phyloP scores from a whole-genome alignment of 1,140 invertebrate species.

The Polypedilum pembai region DNA sequence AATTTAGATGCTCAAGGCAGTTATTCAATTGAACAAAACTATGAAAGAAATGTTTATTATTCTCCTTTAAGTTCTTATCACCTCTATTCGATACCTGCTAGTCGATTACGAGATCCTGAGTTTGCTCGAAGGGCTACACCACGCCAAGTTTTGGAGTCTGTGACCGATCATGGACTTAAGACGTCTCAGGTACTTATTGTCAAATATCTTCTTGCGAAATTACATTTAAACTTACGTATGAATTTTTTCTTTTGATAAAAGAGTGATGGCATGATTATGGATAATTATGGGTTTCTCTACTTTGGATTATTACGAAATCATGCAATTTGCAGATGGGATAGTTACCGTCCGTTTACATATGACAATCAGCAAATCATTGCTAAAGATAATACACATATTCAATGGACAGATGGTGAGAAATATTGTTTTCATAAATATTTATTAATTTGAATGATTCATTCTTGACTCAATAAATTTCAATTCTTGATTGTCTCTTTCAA shows the following conservation, averaged over 20 bases:
- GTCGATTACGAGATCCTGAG: conserved; percentile 48
- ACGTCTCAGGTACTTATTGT: conserved; percentile 51
- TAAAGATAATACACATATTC: conserved; percentile 54
- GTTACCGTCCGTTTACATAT: conserved; percentile 36
- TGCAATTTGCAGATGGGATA: conserved; percentile 60
- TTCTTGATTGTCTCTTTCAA: background rate
- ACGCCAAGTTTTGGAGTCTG: conserved; percentile 36
- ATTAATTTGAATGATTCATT: background rate
- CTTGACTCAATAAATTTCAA: background rate
- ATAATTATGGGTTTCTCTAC: conserved; percentile 55
- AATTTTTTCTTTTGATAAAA: conserved; percentile 35
- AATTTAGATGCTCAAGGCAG: conserved; percentile 34
- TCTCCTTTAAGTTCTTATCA: conserved; percentile 55
- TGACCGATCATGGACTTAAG: conserved; percentile 53
- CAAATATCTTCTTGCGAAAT: too few relatives aligned
- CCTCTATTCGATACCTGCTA: conserved; percentile 53
- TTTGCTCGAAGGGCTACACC: conserved; percentile 39
- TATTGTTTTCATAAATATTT: background rate
- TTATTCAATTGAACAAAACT: conserved; percentile 31
- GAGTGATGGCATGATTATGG: conserved; percentile 53
- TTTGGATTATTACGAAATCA: conserved; percentile 57
- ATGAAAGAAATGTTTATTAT: conserved; percentile 54
- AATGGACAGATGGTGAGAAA: conserved; percentile 55
- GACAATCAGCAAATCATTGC: conserved; percentile 52
- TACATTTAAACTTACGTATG: too few relatives aligned